Base-by-base conservation (phyloP, 2,888 invertebrate genomes). In the Odontocolon sp. region DNA sequence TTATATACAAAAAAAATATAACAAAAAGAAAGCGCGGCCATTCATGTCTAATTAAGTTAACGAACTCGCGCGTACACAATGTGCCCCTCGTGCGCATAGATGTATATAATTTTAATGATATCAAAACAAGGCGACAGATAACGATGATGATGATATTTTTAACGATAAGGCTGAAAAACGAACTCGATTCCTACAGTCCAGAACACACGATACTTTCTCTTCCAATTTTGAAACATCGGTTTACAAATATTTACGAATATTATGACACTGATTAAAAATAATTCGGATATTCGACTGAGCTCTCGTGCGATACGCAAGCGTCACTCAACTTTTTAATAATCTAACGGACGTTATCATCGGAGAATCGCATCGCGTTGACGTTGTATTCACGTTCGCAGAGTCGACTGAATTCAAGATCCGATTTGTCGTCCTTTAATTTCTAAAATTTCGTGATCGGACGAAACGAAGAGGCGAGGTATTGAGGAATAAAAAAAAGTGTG, bases 221-320 rank as follows among this genome's bases (percentile, higher is more conserved):
- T 68, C 78, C 64, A 78, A 70, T 79, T 78, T 74, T 73, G 59
- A 76, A 59, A 40, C 40, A 45, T 73, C 47, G 42, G 16, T 56
- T 59, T 56, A 42, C 54, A 50, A 11, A 31, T 14, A n/a, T n/a
- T n/a, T n/a, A 23, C 3, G 31, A 59, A 50, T 36, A 31, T 14
- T 18, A 63, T 18, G 42, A 18, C 8, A 31, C 14, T 42, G 23
- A 56, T 9, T 45, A 4, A 38, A 56, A 33, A 52, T 50, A 33
- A 38, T 54, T 61, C 23, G 52, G 18, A 50, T 8, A 81, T 82
- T 83, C 75, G 86, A 85, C 84, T 82, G 85, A 86, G 81, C 83
- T 81, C 82, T 85, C 83, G 81, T 85, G 85, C 84, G 85, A 84
- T 85, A 85, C 79, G 76, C 79, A 81, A 82, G 81, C 80, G 81